phyloP scores from a whole-genome alignment of 2,113 vertebrate species.

The Malurus alboscapulatus region DNA sequence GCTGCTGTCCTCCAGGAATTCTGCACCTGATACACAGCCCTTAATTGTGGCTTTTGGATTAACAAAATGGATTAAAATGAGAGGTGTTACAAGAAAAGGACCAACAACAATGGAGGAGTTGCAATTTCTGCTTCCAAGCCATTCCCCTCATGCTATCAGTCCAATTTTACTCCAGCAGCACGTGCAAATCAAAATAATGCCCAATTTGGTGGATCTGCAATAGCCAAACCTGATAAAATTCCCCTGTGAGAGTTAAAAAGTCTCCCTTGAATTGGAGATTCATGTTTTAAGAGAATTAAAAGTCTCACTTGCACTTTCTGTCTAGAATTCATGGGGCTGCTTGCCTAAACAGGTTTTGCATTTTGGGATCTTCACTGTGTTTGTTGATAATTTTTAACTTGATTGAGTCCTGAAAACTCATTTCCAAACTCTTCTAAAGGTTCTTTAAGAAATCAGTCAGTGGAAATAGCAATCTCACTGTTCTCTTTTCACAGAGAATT shows the following conservation, averaged over 20 bases:
- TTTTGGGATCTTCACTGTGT: background rate
- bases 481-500: constrained; percentile 14
- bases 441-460: background rate
- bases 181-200: background rate
- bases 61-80: background rate
- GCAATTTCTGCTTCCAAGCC: background rate
- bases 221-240: background rate
- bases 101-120: background rate
- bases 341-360: background rate
- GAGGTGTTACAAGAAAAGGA: background rate
- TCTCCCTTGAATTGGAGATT: background rate
- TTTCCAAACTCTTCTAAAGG: background rate
- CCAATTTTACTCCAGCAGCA: background rate
- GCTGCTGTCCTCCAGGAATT: background rate
- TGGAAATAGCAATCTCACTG: constrained; percentile 38
- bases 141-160: background rate
- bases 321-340: background rate
- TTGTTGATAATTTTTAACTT: background rate
- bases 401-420: background rate
- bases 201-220: background rate
- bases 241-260: background rate
- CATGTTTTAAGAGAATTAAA: background rate
- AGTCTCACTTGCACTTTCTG: background rate
- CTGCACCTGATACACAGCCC: background rate
- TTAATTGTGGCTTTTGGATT: background rate